Base-by-base conservation (phyloP, 2,888 invertebrate species). In the Drosophila villosipedis region DNA sequence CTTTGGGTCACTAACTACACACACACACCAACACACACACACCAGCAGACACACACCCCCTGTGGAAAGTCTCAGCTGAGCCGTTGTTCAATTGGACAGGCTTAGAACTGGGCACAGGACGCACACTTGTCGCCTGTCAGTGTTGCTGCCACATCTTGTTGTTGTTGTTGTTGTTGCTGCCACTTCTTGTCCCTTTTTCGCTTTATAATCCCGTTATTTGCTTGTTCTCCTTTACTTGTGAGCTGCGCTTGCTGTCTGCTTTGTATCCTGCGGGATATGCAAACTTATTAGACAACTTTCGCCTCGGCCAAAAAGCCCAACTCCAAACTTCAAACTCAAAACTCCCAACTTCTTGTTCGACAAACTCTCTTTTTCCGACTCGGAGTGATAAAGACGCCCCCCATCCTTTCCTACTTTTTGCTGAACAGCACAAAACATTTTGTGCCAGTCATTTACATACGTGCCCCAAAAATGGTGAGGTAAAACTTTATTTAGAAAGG, bases 81-180 rank as follows among this genome's bases (percentile, higher is more conserved):
- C 25, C 25, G 47, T 65, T 63, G 75, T 68, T 73, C 70, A 68
- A 75, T 78, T 71, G 61, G 37, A 52, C 61, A 37, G 50, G 37
- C 16, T 73, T 68, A 63, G 59, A 49, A 66, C 57, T 28, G 22
- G 54, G 63, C 67, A 70, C 72, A 79, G 69, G 73, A 66, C 68
- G 73, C 70, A 76, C 85, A 89, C 91, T 90, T 91, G 85, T 90
- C 91, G 86, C 82, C 83, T 91, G 86, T 84, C 85, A 82, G 73
- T 74, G 72, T 39, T 12, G 25, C 31, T 62, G 62, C 31, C 54
- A 55, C 28, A 41, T 66, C 16, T 41, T 66, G 31, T 50, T 75
- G 54, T 39, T n/a, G 39, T 19, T 74, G 73, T 31, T 55, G 41
- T n/a, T 76, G 73, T 39, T 55, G 19, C 47, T 22, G 47, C 25